Conservation (phyloP, 2,113 vertebrate genomes). For the Excalfactoria chinensis region DNA sequence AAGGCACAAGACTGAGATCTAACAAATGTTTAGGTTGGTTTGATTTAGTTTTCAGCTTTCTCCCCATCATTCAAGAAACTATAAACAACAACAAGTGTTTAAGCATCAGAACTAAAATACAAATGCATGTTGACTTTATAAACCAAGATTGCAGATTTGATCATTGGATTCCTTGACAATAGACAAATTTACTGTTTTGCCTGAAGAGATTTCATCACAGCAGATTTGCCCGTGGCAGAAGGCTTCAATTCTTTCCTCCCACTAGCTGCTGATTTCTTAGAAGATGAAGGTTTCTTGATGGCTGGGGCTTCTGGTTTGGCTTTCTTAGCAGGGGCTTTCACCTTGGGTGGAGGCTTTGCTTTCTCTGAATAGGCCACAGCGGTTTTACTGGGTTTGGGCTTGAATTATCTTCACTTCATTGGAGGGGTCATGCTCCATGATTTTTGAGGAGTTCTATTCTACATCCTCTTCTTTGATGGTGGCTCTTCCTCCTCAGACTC, state of each 20-base stretch:
- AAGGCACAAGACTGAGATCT: constrained; percentile 58
- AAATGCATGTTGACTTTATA: constrained; percentile 80
- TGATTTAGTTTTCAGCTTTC: constrained; percentile 64
- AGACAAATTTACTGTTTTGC: constrained; percentile 77
- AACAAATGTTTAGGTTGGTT: constrained; percentile 46
- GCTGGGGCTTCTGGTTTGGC: constrained; percentile 77
- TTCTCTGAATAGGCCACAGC: constrained; percentile 71
- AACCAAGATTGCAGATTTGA: constrained; percentile 75
- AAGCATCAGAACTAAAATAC: constrained; percentile 79
- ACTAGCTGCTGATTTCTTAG: constrained; percentile 79
- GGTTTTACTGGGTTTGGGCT: constrained; percentile 75
- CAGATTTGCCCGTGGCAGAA: constrained; percentile 81
- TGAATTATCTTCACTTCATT: constrained; percentile 81
- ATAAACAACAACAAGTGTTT: neutral
- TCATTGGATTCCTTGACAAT: constrained; percentile 70
- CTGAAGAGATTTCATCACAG: constrained; percentile 84
- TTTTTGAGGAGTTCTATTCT: constrained; percentile 86
- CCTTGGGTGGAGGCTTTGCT: constrained; percentile 74
- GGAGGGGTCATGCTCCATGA: constrained; percentile 79
- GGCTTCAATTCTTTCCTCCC: constrained; percentile 79
- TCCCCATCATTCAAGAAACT: constrained; percentile 40
- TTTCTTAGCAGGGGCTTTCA: constrained; percentile 81
- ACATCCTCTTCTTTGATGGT: constrained; percentile 84
- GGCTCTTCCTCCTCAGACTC: constrained; percentile 86
- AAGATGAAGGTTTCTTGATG: constrained; percentile 84